Percentiles rank a stretch among this genome's conserved stretches.
Evolutionary conservation across 1,140 invertebrate genomes (phyloP).

Genomic region (Pachypeltis micranthus): DNA sequence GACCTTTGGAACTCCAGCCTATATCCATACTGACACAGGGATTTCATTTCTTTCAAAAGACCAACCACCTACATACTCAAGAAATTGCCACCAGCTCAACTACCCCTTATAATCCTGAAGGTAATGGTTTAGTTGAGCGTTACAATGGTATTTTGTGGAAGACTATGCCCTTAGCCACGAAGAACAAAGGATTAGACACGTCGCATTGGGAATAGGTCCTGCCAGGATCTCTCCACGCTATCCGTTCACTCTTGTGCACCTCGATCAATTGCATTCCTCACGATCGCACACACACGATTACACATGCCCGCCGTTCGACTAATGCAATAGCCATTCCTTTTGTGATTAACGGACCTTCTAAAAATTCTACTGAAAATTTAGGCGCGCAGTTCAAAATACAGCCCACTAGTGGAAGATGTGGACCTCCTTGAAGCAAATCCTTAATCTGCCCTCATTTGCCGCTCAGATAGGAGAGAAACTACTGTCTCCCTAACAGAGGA

Average conservation of each 20-base stretch:
- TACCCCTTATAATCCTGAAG: not conserved
- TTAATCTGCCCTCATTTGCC: not conserved
- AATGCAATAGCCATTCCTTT: too few species aligned
- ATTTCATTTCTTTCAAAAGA: not conserved
- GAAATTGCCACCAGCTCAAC: not conserved
- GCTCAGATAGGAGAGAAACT: not conserved
- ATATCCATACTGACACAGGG: slow-evolving; percentile 25
- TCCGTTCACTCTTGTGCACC: not conserved
- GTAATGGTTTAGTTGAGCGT: not conserved
- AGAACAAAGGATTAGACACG: not conserved
- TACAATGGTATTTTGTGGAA: not conserved
- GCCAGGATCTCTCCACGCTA: not conserved
- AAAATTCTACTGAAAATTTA: not conserved
- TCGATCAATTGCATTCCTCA: too few species aligned
- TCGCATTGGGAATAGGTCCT: not conserved
- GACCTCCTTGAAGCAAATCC: too few species aligned
- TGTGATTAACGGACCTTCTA: too few species aligned
- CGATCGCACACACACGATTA: too few species aligned
- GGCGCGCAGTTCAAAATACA: not conserved
- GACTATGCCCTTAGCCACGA: not conserved
- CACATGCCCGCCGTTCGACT: too few species aligned
- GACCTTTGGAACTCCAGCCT: slow-evolving; percentile 24
- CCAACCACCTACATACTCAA: not conserved
- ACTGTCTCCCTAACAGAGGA: too few species aligned
- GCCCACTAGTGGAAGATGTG: not conserved